These are phyloP conservation scores for Hyphantria cunea DNA, from an alignment of 1,140 invertebrate genomes.

Conservation along the genomic window DNA sequence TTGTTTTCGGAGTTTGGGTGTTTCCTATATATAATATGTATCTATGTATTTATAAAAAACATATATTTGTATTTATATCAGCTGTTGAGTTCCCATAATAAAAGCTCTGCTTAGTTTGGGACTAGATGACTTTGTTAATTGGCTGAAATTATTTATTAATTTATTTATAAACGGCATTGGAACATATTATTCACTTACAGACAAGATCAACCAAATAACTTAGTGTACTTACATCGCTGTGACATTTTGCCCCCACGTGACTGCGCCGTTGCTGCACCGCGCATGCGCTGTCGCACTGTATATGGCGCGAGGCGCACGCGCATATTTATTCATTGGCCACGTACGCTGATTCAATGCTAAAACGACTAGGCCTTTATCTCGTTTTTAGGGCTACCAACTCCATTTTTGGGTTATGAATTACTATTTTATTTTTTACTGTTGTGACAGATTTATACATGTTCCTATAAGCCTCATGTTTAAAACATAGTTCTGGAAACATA, in stretches of 20 bases:
- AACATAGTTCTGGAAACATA: neutral
- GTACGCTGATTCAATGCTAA: constrained; percentile 36
- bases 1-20: too few relatives aligned
- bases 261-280: constrained; percentile 31
- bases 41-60: too few relatives aligned
- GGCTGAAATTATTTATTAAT: too few relatives aligned
- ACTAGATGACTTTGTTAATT: too few relatives aligned
- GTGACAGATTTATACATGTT: constrained; percentile 12
- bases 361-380: constrained; percentile 27
- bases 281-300: constrained; percentile 52
- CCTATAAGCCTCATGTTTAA: constrained; percentile 12
- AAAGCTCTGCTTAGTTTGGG: too few relatives aligned
- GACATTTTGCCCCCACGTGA: constrained; percentile 37
- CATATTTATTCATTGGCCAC: constrained; percentile 53
- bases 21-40: too few relatives aligned
- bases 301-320: constrained; percentile 47
- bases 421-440: constrained; percentile 12
- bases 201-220: too few relatives aligned
- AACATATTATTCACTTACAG: too few relatives aligned
- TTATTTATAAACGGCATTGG: too few relatives aligned
- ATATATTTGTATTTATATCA: too few relatives aligned
- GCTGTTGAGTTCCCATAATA: too few relatives aligned
- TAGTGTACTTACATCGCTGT: neutral
- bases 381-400: constrained; percentile 24
- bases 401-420: constrained; percentile 29